Percentiles rank a stretch among this genome's conserved stretches.
phyloP scores from a whole-genome alignment of 2,888 invertebrate genomes.

The Chalcis sispes region DNA sequence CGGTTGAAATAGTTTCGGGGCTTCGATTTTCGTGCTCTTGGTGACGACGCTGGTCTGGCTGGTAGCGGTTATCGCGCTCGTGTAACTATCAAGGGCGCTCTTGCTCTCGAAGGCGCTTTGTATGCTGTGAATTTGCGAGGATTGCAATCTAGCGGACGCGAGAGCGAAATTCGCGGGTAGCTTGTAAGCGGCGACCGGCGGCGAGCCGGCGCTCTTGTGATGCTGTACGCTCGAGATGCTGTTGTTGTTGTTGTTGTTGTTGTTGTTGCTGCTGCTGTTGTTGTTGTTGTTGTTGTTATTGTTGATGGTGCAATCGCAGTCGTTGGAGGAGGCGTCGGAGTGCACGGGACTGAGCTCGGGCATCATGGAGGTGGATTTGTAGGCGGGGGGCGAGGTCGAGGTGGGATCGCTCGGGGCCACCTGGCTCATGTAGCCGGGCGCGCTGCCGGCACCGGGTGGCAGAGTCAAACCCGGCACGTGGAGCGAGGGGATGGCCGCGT shows the following conservation, averaged over 20 bases:
- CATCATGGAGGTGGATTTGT: slow-evolving; percentile 70
- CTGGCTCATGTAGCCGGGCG: slow-evolving; percentile 58
- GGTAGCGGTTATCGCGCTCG: slow-evolving; percentile 56
- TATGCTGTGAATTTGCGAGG: slow-evolving; percentile 1
- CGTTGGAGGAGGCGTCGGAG: slow-evolving; percentile 70
- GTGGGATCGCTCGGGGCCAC: slow-evolving; percentile 58
- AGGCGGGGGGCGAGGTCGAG: neutral
- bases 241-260: slow-evolving; percentile 14
- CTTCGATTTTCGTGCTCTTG: slow-evolving; percentile 71
- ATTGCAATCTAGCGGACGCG: slow-evolving; percentile 55
- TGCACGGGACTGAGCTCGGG: slow-evolving; percentile 71
- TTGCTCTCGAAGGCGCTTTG: slow-evolving; percentile 62
- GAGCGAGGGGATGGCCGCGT: slow-evolving; percentile 62
- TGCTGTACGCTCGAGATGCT: neutral
- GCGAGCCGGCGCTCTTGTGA: slow-evolving; percentile 49
- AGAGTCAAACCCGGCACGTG: slow-evolving; percentile 63
- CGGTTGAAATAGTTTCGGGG: slow-evolving; percentile 85
- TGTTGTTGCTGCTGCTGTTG: no score
- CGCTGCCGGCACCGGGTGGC: slow-evolving; percentile 49
- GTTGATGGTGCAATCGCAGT: slow-evolving; percentile 66
- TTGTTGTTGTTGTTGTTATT: slow-evolving; percentile 14
- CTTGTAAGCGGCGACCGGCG: slow-evolving; percentile 60
- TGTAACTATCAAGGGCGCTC: slow-evolving; percentile 39
- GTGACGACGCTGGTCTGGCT: slow-evolving; percentile 61
- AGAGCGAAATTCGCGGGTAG: slow-evolving; percentile 62